Evolutionary conservation across 2,797 vertebrate species (phyloP).

Genomic region (Dendrocincla fuliginosa): DNA sequence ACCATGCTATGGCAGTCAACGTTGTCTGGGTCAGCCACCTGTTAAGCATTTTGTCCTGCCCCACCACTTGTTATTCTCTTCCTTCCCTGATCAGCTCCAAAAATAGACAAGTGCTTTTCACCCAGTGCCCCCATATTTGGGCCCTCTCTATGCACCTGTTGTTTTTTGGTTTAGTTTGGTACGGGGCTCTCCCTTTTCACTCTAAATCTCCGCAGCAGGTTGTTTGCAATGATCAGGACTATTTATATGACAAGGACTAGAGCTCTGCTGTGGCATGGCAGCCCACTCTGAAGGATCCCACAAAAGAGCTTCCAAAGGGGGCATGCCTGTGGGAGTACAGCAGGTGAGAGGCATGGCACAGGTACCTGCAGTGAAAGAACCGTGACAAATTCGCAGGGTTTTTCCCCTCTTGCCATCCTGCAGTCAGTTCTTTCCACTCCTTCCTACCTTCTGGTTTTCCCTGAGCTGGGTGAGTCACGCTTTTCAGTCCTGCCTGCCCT

Average conservation of each 20-base stretch:
- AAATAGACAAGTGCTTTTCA: background rate
- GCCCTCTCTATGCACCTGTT: background rate
- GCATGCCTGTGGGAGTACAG: accelerated
- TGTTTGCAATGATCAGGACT: background rate
- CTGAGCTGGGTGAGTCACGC: background rate
- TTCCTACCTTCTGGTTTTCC: background rate
- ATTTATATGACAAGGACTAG: background rate
- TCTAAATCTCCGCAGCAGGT: background rate
- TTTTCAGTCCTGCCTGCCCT: background rate
- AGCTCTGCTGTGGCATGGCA: accelerated
- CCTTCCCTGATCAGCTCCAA: background rate
- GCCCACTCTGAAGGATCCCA: background rate
- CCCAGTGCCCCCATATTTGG: accelerated
- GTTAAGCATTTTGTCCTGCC: background rate
- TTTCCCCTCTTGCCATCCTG: background rate
- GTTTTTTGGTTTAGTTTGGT: background rate
- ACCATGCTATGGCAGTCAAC: background rate
- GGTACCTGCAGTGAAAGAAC: background rate
- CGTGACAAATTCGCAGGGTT: background rate
- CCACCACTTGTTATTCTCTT: background rate
- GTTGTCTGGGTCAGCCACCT: background rate
- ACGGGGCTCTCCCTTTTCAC: background rate
- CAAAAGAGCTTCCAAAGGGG: background rate
- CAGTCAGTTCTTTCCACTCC: background rate
- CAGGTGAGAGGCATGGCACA: background rate